Evolutionary conservation across 2,888 invertebrate species (phyloP).

Genomic region (Hirudinaria manillensis): DNA sequence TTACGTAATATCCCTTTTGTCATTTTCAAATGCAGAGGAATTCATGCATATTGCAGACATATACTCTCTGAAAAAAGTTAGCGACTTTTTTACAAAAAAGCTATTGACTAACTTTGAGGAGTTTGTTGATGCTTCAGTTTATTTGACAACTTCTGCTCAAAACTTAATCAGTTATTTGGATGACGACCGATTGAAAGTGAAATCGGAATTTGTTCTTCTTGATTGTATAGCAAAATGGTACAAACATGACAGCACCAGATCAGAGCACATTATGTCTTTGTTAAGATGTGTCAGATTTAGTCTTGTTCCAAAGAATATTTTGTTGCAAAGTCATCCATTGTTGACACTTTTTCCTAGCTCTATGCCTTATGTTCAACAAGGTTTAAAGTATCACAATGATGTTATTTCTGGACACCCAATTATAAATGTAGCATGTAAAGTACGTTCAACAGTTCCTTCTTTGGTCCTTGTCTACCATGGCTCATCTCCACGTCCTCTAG

Average conservation of each 20-base stretch:
- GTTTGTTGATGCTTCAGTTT: slow-evolving; percentile 47
- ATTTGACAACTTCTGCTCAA: slow-evolving; percentile 45
- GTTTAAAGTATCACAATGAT: slow-evolving; percentile 39
- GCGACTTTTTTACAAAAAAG: slow-evolving; percentile 47
- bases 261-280: slow-evolving; percentile 41
- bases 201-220: slow-evolving; percentile 47
- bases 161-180: slow-evolving; percentile 45
- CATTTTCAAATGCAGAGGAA: slow-evolving; percentile 51
- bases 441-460: slow-evolving; percentile 30
- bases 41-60: slow-evolving; percentile 50
- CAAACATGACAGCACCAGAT: slow-evolving; percentile 42
- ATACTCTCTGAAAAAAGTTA: slow-evolving; percentile 48
- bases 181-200: slow-evolving; percentile 43
- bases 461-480: slow-evolving; percentile 48
- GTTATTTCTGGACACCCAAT: slow-evolving; percentile 36
- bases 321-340: slow-evolving; percentile 33
- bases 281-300: slow-evolving; percentile 48
- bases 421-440: slow-evolving; percentile 22
- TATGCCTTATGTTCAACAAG: slow-evolving; percentile 31
- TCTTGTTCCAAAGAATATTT: slow-evolving; percentile 46
- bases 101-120: slow-evolving; percentile 47
- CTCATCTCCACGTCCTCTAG: slow-evolving; percentile 50
- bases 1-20: slow-evolving; percentile 50
- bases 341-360: slow-evolving; percentile 30
- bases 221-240: slow-evolving; percentile 49